These are phyloP conservation scores for Synchiropus splendidus DNA, from an alignment of 2,113 vertebrate genomes.

Conservation along the genomic window DNA sequence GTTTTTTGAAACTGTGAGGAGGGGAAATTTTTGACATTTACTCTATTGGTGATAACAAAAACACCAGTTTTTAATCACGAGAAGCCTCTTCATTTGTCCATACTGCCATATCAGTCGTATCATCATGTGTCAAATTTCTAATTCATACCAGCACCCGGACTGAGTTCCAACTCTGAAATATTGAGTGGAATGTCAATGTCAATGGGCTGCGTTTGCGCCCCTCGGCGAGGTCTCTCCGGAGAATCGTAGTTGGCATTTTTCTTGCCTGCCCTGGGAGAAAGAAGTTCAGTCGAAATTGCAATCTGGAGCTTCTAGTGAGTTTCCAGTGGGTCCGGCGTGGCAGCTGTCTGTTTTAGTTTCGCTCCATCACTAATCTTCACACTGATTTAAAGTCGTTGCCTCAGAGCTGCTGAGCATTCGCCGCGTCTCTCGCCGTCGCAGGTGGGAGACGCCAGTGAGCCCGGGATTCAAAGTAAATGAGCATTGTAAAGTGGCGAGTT, in stretches of 20 bases:
- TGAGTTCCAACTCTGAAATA: no score
- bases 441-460: conserved; percentile 24
- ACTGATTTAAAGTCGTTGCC: conserved; percentile 38
- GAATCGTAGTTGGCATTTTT: conserved; percentile 9
- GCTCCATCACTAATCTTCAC: conserved; percentile 29
- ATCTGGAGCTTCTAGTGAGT: conserved; percentile 30
- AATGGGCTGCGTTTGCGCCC: no score
- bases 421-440: conserved; percentile 30
- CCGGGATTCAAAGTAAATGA: conserved; percentile 34
- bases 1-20: no score
- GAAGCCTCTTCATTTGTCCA: no score
- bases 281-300: conserved; percentile 25
- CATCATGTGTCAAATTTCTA: no score
- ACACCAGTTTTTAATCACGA: no score
- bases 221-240: no score
- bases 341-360: conserved; percentile 37
- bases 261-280: conserved; percentile 27
- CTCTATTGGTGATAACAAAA: no score
- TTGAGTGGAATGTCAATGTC: no score
- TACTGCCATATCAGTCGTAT: no score
- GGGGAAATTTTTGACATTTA: no score
- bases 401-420: conserved; percentile 27
- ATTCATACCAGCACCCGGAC: no score
- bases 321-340: conserved; percentile 41
- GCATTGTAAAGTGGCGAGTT: conserved; percentile 13